Evolutionary conservation across 2,888 invertebrate genomes (phyloP), one percentile per base, ranked within the genome.

Genomic region (Cataglyphis rosenhaueri): DNA sequence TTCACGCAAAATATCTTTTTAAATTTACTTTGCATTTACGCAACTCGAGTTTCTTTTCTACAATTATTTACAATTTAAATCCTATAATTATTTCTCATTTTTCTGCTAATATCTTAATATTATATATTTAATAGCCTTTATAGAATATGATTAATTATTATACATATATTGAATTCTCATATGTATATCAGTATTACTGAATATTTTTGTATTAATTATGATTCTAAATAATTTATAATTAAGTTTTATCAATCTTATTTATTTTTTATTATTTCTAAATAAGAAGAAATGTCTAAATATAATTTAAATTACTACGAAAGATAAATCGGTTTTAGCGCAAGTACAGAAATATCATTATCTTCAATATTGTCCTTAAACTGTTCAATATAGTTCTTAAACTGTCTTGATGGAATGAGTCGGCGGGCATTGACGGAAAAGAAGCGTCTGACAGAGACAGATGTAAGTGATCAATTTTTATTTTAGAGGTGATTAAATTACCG

Each of bases 391-490:
- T 59, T 78, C 38, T 52, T 52, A 52, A 52, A 52, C 52, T 52
- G 52, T n/a, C n/a, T 68, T 59, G 8, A 21, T 2, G 21, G 38
- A 52, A 52, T 52, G 74, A 64, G 10, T n/a, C 3, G 21, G 10
- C 15, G 59, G 18, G 1, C 15, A 73, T 81, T 38, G 62, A 74
- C 74, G 25, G 73, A n/a, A 71, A 81, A 74, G 52, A 52, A 73
- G 10, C 5, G n/a, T 44, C 75, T 75, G 64, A 81, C 81, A 73
- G 81, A 81, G 81, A 81, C 64, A 29, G 62, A 81, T 81, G 64
- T 41, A 25, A 21, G 32, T 55, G 55, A 81, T 81, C 75, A 81
- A 81, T 81, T 75, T 64, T 81, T 64, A 75, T 81, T 75, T 74
- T 8, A 44, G 41, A 55, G 29, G 21, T 81, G 55, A 81, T 81